Percentiles rank a stretch among this genome's conserved stretches.
Conservation (phyloP, 2,113 vertebrate genomes). For the Melospiza georgiana region DNA sequence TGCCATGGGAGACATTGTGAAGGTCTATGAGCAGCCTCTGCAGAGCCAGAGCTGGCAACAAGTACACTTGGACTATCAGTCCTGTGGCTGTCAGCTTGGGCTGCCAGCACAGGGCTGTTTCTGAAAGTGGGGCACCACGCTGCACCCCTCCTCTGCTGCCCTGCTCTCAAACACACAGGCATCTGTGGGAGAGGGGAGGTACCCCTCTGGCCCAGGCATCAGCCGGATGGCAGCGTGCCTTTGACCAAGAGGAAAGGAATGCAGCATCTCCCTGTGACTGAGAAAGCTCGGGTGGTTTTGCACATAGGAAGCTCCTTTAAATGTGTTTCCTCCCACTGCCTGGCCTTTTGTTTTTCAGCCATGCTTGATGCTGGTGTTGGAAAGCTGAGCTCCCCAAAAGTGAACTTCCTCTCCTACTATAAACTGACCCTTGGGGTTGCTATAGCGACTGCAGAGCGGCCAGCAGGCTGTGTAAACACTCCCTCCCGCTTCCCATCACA, state of each 20-base stretch:
- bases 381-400: constrained; percentile 65
- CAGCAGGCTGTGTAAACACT: constrained; percentile 65
- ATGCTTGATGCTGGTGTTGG: constrained; percentile 55
- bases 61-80: fast-evolving
- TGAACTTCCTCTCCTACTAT: constrained; percentile 74
- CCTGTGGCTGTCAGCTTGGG: neutral
- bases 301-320: constrained; percentile 59
- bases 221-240: neutral
- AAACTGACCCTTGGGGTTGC: constrained; percentile 76
- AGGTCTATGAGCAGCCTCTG: neutral
- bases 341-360: constrained; percentile 70
- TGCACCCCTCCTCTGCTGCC: neutral
- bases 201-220: neutral
- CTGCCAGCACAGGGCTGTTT: neutral
- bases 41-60: fast-evolving
- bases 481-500: constrained; percentile 14
- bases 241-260: neutral
- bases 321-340: constrained; percentile 66
- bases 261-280: neutral
- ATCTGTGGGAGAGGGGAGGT: neutral
- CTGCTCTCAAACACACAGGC: neutral
- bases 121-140: neutral
- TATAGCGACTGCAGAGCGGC: constrained; percentile 60
- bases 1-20: neutral
- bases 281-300: constrained; percentile 9